Evolutionary conservation across 2,888 invertebrate genomes (phyloP).

Genomic region (Trichacis sp.): DNA sequence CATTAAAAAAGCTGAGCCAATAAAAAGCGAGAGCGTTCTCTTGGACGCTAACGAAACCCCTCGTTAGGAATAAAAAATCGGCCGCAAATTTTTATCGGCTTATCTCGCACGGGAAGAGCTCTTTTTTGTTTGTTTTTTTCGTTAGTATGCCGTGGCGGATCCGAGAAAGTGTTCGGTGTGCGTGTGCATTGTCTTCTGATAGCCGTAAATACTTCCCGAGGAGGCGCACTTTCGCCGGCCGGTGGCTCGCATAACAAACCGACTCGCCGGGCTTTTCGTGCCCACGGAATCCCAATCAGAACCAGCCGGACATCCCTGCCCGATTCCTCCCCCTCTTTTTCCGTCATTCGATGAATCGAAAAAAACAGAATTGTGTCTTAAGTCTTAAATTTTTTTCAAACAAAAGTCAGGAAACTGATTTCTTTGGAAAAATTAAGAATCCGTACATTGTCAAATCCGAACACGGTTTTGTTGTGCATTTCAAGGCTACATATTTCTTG

Average conservation of each 20-base stretch:
- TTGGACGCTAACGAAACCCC: not conserved
- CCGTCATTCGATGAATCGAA: too few relatives aligned
- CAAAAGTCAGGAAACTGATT: too few relatives aligned
- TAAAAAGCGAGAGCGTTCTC: not conserved
- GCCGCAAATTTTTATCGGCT: constrained; percentile 35
- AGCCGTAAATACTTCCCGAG: constrained; percentile 58
- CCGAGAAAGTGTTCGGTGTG: constrained; percentile 22
- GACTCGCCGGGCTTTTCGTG: constrained; percentile 36
- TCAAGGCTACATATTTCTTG: too few relatives aligned
- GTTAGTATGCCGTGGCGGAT: not conserved
- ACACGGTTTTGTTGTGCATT: too few relatives aligned
- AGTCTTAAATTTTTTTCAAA: too few relatives aligned
- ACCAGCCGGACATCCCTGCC: constrained; percentile 27
- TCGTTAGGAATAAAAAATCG: constrained; percentile 5
- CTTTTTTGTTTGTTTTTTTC: constrained; percentile 20
- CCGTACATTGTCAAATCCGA: too few relatives aligned
- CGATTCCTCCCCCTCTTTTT: not conserved
- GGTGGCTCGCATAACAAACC: constrained; percentile 39
- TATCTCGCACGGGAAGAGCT: constrained; percentile 24
- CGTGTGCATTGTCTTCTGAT: constrained; percentile 56
- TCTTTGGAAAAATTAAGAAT: too few relatives aligned
- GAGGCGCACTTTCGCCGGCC: constrained; percentile 45
- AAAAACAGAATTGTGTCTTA: too few relatives aligned
- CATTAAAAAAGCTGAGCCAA: not conserved
- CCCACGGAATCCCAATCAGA: constrained; percentile 32